Evolutionary conservation across 92 coral and sea anemone genomes (phyloP).

Genomic region (Paragorgia papillata): DNA sequence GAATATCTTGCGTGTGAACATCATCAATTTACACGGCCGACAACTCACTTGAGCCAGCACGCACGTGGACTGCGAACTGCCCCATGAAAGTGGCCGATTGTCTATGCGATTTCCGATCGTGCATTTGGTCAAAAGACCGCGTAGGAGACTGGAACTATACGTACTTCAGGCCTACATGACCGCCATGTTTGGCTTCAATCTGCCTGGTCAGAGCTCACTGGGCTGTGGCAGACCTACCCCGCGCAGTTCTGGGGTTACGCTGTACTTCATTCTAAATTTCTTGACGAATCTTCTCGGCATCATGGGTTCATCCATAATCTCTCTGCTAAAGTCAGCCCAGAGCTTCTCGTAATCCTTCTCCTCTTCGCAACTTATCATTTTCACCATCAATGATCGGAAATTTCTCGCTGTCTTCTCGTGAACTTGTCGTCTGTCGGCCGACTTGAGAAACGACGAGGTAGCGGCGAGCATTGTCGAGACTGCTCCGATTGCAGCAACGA

Average conservation of each 20-base stretch:
- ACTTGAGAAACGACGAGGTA: constrained; percentile 20
- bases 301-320: constrained; percentile 32
- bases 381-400: constrained; percentile 37
- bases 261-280: constrained; percentile 2
- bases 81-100: too few species aligned
- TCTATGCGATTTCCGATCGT: too few species aligned
- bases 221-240: too few species aligned
- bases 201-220: too few species aligned
- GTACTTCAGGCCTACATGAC: too few species aligned
- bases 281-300: constrained; percentile 19
- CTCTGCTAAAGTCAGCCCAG: constrained; percentile 39
- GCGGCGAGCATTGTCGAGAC: constrained; percentile 39
- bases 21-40: too few species aligned
- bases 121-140: too few species aligned
- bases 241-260: constrained; percentile 25
- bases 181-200: too few species aligned
- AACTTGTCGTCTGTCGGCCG: constrained; percentile 27
- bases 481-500: constrained; percentile 33
- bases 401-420: constrained; percentile 39
- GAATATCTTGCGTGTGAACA: too few species aligned
- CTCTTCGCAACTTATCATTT: constrained; percentile 30
- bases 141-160: too few species aligned
- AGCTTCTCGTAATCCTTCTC: constrained; percentile 27
- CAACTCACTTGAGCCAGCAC: too few species aligned
- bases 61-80: too few species aligned